Base-by-base conservation (phyloP, 2,113 vertebrate genomes). In the Pristiophorus japonicus region DNA sequence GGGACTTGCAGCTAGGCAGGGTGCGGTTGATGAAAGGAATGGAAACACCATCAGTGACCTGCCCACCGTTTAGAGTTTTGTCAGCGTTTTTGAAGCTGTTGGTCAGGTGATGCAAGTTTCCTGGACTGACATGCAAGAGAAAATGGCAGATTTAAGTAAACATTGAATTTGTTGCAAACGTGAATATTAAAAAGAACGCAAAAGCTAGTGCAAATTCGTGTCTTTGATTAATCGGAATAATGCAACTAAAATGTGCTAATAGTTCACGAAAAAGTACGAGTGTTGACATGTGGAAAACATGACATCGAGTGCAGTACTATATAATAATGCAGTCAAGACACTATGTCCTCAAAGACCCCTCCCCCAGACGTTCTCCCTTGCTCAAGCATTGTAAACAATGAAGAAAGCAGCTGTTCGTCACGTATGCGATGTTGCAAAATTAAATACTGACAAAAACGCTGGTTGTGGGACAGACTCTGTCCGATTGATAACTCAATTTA, bases 301-400 rank as follows among this genome's bases (percentile, higher is more conserved):
- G 93, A 94, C 30, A 8, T 20, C 34, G 85, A 55, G 85, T 45
- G 5, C 93, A 70, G 66, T 16, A 67, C 92, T 51, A 27, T 51
- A 27, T 7, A 20, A 27, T 11, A 67, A 59, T 63, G 5, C 10
- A 65, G 27, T 12, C 45, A 6, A 70, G 38, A 94, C 42, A 18
- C 12, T 18, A 16, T 24, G 42, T 51, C 12, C 38, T 67, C 65
- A 27, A 30, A 94, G 92, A 24, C 38, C 91, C 38, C 92, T 30
- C 62, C 92, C 24, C 22, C 63, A 42, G 16, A 27, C 2, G 16
- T 62, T 59, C 34, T 65, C 62, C 62, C 2, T 0, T 94, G 65
- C 24, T 24, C n/a, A 94, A 47, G 34, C 55, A 4, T 94, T 73
- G 93, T 70, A 94, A 94, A 94, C 93, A 94, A 67, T 70, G 93